phyloP scores from a whole-genome alignment of 2,113 vertebrate species.

The Hyaena hyaena region DNA sequence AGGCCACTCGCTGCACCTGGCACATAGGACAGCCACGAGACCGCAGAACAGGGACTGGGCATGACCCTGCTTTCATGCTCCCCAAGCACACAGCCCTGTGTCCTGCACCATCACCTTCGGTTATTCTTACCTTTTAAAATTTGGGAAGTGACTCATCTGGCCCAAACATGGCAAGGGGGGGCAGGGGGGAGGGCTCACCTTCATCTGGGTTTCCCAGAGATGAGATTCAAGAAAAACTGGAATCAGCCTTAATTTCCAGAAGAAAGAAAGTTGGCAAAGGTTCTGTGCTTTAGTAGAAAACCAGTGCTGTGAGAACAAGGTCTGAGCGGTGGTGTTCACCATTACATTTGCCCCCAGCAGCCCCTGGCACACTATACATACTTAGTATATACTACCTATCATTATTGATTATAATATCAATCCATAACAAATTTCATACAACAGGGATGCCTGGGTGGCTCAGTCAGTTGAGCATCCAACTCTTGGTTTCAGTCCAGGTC shows the following conservation, averaged over 20 bases:
- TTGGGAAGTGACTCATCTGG: background rate
- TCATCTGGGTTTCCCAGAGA: background rate
- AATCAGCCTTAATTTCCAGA: background rate
- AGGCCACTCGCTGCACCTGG: background rate
- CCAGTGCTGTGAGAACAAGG: background rate
- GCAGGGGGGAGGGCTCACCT: background rate
- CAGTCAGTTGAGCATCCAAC: too few relatives aligned
- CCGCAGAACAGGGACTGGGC: background rate
- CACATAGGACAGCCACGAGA: accelerated
- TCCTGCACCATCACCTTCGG: background rate
- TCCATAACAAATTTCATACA: background rate
- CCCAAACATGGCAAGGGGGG: background rate
- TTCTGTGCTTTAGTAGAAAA: background rate
- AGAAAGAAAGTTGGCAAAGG: background rate
- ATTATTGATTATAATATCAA: background rate
- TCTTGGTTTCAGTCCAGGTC: too few relatives aligned
- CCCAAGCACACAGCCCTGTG: background rate
- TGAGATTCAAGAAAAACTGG: too few relatives aligned
- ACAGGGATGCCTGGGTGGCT: too few relatives aligned
- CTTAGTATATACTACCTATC: background rate
- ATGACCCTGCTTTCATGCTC: background rate
- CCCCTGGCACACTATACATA: background rate
- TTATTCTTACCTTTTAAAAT: background rate
- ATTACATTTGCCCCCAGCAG: accelerated
- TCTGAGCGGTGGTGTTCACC: background rate